phyloP scores from a whole-genome alignment of 2,888 invertebrate species.

The Calliphora vomitoria region DNA sequence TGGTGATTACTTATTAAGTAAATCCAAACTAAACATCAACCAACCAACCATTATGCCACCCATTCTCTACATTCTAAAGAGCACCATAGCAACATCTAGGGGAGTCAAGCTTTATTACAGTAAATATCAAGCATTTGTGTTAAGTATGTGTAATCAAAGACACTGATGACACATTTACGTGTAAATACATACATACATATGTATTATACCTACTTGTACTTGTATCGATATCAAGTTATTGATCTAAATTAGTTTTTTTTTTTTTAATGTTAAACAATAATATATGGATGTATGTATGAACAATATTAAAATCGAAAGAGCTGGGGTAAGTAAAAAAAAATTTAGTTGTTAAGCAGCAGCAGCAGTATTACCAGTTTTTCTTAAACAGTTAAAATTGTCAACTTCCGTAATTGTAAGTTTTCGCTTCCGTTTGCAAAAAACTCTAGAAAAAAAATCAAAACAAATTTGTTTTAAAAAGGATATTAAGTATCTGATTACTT shows the following conservation, averaged over 20 bases:
- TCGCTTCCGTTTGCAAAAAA: slow-evolving; percentile 77
- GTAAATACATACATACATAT: background rate
- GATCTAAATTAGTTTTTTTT: slow-evolving; percentile 30
- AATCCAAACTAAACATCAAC: background rate
- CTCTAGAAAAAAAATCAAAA: slow-evolving; percentile 57
- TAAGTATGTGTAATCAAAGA: slow-evolving; percentile 49
- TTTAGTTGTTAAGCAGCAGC: background rate
- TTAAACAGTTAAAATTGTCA: slow-evolving; percentile 60
- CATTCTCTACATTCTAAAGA: background rate
- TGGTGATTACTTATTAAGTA: slow-evolving; percentile 7
- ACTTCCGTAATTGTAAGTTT: slow-evolving; percentile 80
- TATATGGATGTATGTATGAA: background rate
- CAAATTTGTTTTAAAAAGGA: slow-evolving; percentile 73
- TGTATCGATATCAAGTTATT: slow-evolving; percentile 51
- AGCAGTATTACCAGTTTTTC: slow-evolving; percentile 29
- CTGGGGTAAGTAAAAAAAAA: slow-evolving; percentile 19
- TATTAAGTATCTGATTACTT: slow-evolving; percentile 77
- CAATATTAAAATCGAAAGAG: background rate
- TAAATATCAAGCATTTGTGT: slow-evolving; percentile 9
- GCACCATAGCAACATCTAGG: slow-evolving; percentile 12
- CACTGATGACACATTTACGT: slow-evolving; percentile 64
- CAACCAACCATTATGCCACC: slow-evolving; percentile 44
- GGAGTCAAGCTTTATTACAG: background rate
- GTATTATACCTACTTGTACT: background rate
- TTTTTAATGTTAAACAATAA: slow-evolving; percentile 15